Percentiles rank a stretch among this genome's conserved stretches.
Conservation (phyloP, 2,797 vertebrate species). For the Erethizon dorsatum region DNA sequence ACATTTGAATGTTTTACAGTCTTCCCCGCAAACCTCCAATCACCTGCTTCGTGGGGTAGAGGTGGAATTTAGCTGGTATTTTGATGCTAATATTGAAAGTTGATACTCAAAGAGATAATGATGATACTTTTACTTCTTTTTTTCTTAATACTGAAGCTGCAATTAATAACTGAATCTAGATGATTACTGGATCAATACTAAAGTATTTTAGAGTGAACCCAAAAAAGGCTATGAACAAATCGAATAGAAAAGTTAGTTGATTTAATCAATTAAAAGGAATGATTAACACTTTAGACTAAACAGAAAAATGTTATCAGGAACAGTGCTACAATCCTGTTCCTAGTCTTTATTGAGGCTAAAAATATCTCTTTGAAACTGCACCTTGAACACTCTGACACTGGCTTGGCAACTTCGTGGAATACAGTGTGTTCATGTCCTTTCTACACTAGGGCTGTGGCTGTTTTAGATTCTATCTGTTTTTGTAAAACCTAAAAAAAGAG, state of each 20-base stretch:
- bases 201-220: slow-evolving; percentile 82
- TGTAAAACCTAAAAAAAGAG: neutral
- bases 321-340: slow-evolving; percentile 2
- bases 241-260: slow-evolving; percentile 75
- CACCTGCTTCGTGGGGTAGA: neutral
- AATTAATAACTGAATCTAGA: slow-evolving; percentile 71
- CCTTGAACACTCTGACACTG: neutral
- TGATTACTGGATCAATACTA: slow-evolving; percentile 73
- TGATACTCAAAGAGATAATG: neutral
- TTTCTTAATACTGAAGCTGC: slow-evolving; percentile 17
- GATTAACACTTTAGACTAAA: slow-evolving; percentile 76
- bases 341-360: slow-evolving; percentile 20
- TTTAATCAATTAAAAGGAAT: slow-evolving; percentile 77
- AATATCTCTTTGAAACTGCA: slow-evolving; percentile 20
- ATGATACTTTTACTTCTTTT: slow-evolving; percentile 7
- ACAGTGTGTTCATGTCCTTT: rapidly evolving
- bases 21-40: neutral
- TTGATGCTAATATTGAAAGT: slow-evolving; percentile 9
- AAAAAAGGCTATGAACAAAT: slow-evolving; percentile 82
- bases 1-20: neutral
- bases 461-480: neutral
- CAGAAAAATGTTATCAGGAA: slow-evolving; percentile 43
- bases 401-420: neutral
- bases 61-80: neutral
- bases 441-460: neutral